Conservation (phyloP, 1,140 invertebrate species). For the Ganaspis sp. region DNA sequence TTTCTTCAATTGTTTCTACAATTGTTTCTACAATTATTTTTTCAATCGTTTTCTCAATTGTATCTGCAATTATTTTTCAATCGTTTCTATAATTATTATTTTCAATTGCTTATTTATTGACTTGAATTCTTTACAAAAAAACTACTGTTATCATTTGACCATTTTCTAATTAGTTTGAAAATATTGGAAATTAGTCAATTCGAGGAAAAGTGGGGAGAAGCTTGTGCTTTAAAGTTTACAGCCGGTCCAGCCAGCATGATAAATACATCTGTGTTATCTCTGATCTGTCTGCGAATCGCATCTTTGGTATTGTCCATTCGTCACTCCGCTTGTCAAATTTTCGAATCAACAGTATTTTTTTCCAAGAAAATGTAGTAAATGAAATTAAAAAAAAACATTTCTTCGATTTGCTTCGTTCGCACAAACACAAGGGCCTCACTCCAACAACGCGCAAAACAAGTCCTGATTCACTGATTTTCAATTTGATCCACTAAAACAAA, state of each 20-base stretch:
- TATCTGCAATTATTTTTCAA: too few species aligned
- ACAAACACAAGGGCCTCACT: not conserved
- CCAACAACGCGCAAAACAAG: not conserved
- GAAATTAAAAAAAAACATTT: slow-evolving; percentile 26
- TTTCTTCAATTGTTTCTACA: too few species aligned
- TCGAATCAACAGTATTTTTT: not conserved
- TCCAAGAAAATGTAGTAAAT: not conserved
- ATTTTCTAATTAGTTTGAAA: not conserved
- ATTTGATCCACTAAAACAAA: not conserved
- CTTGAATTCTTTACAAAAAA: too few species aligned
- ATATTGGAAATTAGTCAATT: not conserved
- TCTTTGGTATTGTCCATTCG: slow-evolving; percentile 25
- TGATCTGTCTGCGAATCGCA: slow-evolving; percentile 15
- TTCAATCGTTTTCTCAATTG: too few species aligned
- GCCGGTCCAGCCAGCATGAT: slow-evolving; percentile 24
- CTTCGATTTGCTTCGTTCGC: slow-evolving; percentile 12
- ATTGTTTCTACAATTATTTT: too few species aligned
- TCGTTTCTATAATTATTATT: too few species aligned
- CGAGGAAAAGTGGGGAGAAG: not conserved
- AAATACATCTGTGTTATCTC: slow-evolving; percentile 11
- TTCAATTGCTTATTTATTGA: too few species aligned
- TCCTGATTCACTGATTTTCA: slow-evolving; percentile 4
- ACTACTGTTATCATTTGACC: too few species aligned
- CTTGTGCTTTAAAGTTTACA: slow-evolving; percentile 8
- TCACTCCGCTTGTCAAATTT: slow-evolving; percentile 8